Evolutionary conservation across 2,888 invertebrate genomes (phyloP).

Genomic region (Diarsia dahlii): DNA sequence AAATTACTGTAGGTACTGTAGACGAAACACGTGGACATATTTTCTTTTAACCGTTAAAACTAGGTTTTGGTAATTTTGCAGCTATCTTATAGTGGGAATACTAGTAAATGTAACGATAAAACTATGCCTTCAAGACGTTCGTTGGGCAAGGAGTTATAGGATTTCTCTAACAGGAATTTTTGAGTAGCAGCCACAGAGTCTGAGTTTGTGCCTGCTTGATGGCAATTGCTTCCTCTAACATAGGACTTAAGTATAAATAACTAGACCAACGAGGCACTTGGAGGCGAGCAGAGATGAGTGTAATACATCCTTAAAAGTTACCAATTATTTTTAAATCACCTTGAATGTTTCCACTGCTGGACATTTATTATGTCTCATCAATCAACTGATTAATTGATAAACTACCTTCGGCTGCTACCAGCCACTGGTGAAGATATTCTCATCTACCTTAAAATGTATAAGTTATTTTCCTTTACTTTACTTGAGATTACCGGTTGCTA

Average conservation of each 20-base stretch:
- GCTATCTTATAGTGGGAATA: background rate
- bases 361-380: background rate
- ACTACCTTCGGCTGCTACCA: background rate
- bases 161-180: too few relatives aligned
- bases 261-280: too few relatives aligned
- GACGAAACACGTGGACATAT: background rate
- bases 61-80: background rate
- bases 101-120: background rate
- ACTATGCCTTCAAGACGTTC: too few relatives aligned
- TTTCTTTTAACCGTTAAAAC: conserved; percentile 14
- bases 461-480: background rate
- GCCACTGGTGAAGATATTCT: background rate
- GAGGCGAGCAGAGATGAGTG: too few relatives aligned
- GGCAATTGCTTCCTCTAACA: too few relatives aligned
- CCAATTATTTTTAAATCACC: too few relatives aligned
- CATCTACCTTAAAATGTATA: background rate
- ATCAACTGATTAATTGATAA: background rate
- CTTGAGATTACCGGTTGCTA: background rate
- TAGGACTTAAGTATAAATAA: too few relatives aligned
- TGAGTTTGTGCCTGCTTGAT: too few relatives aligned
- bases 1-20: background rate
- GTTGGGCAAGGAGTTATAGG: too few relatives aligned
- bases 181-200: too few relatives aligned
- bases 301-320: too few relatives aligned
- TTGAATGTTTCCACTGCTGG: too few relatives aligned